A percentile compares a stretch with the other conserved stretches of the same genome.
Conservation (phyloP, 2,113 vertebrate species). For the Pyxicephalus adspersus region DNA sequence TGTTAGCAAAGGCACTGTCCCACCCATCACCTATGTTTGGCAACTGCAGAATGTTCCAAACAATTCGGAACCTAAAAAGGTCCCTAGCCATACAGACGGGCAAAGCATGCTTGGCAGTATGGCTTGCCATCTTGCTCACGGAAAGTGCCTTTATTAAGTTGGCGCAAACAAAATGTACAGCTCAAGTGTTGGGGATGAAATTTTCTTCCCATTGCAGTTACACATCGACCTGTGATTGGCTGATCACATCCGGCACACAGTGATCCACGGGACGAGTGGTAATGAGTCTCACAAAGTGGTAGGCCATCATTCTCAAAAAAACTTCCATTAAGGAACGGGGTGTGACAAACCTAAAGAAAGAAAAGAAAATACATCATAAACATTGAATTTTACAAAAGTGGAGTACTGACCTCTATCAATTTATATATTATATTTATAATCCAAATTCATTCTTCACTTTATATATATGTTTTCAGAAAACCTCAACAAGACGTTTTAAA, state of each 20-base stretch:
- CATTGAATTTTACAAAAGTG: no score
- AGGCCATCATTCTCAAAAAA: slow-evolving; percentile 90
- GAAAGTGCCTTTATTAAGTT: slow-evolving; percentile 91
- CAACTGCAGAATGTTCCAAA: no score
- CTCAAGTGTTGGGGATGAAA: slow-evolving; percentile 92
- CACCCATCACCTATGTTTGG: neutral
- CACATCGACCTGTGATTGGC: slow-evolving; percentile 88
- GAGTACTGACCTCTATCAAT: no score
- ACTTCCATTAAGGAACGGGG: slow-evolving; percentile 86
- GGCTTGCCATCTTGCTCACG: slow-evolving; percentile 90
- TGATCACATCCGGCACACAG: slow-evolving; percentile 88
- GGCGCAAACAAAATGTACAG: slow-evolving; percentile 89
- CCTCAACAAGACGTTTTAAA: no score
- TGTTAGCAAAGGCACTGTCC: neutral
- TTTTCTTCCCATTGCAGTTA: slow-evolving; percentile 89
- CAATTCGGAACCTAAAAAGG: neutral
- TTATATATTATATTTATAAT: no score
- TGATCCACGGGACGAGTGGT: slow-evolving; percentile 86
- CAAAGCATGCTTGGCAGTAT: slow-evolving; percentile 92
- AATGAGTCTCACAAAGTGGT: slow-evolving; percentile 89
- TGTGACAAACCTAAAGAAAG: slow-evolving; percentile 80
- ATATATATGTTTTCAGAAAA: no score
- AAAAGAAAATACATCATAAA: neutral
- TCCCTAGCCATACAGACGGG: slow-evolving; percentile 80
- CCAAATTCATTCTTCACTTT: no score